Evolutionary conservation across 2,797 vertebrate species (phyloP).

Genomic region (Oreonectes daqikongensis): DNA sequence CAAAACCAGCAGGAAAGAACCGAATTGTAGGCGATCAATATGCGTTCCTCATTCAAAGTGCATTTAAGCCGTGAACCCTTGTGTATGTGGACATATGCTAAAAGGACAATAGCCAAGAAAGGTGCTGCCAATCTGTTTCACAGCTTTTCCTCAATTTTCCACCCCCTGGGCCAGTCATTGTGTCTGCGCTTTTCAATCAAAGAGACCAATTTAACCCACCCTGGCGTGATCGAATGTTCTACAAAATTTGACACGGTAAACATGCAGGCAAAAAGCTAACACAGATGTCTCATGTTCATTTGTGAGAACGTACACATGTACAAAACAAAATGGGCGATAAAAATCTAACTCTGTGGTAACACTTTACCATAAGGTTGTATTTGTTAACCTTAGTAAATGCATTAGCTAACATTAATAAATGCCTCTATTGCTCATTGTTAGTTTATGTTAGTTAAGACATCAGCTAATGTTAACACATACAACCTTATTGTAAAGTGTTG

Average conservation of each 20-base stretch:
- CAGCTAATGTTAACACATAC: too few relatives aligned
- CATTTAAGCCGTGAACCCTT: slow-evolving; percentile 7
- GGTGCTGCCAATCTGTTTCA: slow-evolving; percentile 38
- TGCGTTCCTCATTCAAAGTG: slow-evolving; percentile 16
- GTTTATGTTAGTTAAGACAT: too few relatives aligned
- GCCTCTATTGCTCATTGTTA: too few relatives aligned
- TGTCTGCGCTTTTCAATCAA: slow-evolving; percentile 30
- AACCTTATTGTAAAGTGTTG: too few relatives aligned
- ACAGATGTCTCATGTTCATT: neutral
- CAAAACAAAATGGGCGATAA: neutral
- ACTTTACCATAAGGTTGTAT: neutral
- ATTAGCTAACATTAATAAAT: too few relatives aligned
- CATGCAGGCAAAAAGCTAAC: neutral
- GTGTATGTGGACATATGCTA: slow-evolving; percentile 33
- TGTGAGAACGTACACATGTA: neutral
- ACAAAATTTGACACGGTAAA: slow-evolving; percentile 2
- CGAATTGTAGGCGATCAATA: slow-evolving; percentile 44
- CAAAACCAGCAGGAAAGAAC: slow-evolving; percentile 27
- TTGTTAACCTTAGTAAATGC: too few relatives aligned
- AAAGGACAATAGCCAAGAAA: slow-evolving; percentile 46
- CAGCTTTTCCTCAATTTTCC: slow-evolving; percentile 21
- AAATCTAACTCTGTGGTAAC: neutral
- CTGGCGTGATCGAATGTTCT: slow-evolving; percentile 27
- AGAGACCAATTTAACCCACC: slow-evolving; percentile 20
- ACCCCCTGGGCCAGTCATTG: slow-evolving; percentile 21